These are phyloP conservation scores for Apistogramma diplotaenia DNA, from an alignment of 2,113 vertebrate species.

Conservation along the genomic window DNA sequence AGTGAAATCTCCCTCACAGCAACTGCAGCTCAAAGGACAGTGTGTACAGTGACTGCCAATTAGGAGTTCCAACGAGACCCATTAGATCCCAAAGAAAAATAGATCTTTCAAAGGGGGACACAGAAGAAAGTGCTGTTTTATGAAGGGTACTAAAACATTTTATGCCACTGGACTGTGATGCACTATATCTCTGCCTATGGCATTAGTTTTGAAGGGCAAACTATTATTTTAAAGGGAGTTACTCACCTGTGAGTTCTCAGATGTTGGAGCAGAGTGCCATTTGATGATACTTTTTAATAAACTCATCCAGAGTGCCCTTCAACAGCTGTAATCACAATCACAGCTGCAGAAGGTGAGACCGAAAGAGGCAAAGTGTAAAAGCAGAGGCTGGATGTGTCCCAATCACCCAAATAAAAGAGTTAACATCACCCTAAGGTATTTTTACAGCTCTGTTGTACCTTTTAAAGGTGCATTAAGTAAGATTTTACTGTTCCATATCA, in stretches of 20 bases:
- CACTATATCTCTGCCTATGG: conserved; percentile 40
- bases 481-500: conserved; percentile 36
- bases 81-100: conserved; percentile 82
- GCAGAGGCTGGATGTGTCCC: conserved; percentile 8
- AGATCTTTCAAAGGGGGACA: conserved; percentile 63
- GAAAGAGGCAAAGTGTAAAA: not conserved
- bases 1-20: conserved; percentile 79
- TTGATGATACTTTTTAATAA: conserved; percentile 59
- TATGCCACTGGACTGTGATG: conserved; percentile 45
- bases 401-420: conserved; percentile 38
- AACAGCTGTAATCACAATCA: conserved; percentile 28
- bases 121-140: conserved; percentile 74
- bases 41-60: conserved; percentile 84
- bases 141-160: conserved; percentile 68
- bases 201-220: conserved; percentile 63
- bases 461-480: conserved; percentile 43
- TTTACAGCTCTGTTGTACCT: conserved; percentile 45
- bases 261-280: conserved; percentile 35
- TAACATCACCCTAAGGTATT: conserved; percentile 38
- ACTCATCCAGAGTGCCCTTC: conserved; percentile 50
- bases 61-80: conserved; percentile 83
- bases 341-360: conserved; percentile 4
- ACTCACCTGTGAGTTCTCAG: conserved; percentile 54
- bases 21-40: conserved; percentile 80
- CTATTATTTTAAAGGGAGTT: conserved; percentile 54